A percentile compares a stretch with the other conserved stretches of the same genome.
Evolutionary conservation across 1,140 invertebrate genomes (phyloP).

Genomic region (Nixonia krombeini): DNA sequence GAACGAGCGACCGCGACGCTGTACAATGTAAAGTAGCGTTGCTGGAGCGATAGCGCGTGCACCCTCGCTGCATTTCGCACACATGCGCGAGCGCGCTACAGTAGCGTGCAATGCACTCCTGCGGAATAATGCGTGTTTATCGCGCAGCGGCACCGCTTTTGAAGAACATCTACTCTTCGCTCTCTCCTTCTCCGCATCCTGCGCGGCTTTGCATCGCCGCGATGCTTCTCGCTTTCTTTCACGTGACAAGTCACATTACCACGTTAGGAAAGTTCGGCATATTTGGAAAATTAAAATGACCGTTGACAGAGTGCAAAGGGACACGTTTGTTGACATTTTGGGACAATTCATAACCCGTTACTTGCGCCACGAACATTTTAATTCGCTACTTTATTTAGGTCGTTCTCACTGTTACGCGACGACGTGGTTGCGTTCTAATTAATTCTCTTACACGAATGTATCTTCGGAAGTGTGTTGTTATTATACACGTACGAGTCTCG

Average conservation of each 20-base stretch:
- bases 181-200: neutral
- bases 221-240: neutral
- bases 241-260: no score
- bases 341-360: no score
- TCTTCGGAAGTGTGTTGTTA: constrained; percentile 37
- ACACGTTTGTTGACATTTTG: no score
- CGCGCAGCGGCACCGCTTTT: constrained; percentile 63
- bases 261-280: no score
- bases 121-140: constrained; percentile 67
- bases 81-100: constrained; percentile 37
- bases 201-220: no score
- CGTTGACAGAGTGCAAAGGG: no score
- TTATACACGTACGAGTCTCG: constrained; percentile 47
- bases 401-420: no score
- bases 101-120: constrained; percentile 51
- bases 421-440: no score
- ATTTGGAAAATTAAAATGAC: no score
- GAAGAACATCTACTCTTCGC: constrained; percentile 38
- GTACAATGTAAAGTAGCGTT: constrained; percentile 47
- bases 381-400: no score
- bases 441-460: no score
- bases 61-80: constrained; percentile 35
- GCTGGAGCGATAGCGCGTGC: constrained; percentile 41
- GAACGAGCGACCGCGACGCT: constrained; percentile 33
- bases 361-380: no score